A percentile compares a stretch with the other conserved stretches of the same genome.
Conservation (phyloP, 1,140 invertebrate species). For the Temnothorax curvispinosus region DNA sequence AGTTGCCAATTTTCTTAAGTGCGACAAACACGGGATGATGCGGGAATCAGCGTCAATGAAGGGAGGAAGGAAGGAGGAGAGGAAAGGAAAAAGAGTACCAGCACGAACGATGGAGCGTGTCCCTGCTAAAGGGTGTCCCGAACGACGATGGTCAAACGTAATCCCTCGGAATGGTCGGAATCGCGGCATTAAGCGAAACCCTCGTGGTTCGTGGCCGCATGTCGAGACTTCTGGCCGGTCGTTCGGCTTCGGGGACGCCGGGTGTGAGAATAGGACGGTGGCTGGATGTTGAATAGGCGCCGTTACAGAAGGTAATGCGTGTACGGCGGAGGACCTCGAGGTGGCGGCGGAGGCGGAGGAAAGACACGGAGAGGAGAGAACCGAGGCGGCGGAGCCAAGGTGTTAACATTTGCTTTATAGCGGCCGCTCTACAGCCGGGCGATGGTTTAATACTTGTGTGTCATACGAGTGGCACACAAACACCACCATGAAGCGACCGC, state of each 20-base stretch:
- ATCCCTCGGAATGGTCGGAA: slow-evolving; percentile 68
- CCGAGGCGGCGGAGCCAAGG: slow-evolving; percentile 64
- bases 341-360: slow-evolving; percentile 41
- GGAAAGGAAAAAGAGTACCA: background rate
- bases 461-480: slow-evolving; percentile 50
- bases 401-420: slow-evolving; percentile 82
- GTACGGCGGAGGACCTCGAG: slow-evolving; percentile 43
- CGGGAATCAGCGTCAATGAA: background rate
- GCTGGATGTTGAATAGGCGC: slow-evolving; percentile 67
- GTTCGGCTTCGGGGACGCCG: slow-evolving; percentile 44
- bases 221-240: slow-evolving; percentile 58
- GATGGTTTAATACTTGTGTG: slow-evolving; percentile 79
- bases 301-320: slow-evolving; percentile 65
- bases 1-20: background rate
- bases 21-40: background rate
- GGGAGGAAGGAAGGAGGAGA: background rate
- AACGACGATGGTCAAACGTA: slow-evolving; percentile 58
- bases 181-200: slow-evolving; percentile 71
- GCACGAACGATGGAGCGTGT: background rate
- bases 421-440: slow-evolving; percentile 65
- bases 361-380: slow-evolving; percentile 23
- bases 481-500: background rate
- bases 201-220: slow-evolving; percentile 56
- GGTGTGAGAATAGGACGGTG: slow-evolving; percentile 61
- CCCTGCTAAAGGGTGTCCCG: slow-evolving; percentile 12